Evolutionary conservation across 30 jellyfish, hydroid and myxozoan genomes (phyloP).

Genomic region (Hydractinia echinata): DNA sequence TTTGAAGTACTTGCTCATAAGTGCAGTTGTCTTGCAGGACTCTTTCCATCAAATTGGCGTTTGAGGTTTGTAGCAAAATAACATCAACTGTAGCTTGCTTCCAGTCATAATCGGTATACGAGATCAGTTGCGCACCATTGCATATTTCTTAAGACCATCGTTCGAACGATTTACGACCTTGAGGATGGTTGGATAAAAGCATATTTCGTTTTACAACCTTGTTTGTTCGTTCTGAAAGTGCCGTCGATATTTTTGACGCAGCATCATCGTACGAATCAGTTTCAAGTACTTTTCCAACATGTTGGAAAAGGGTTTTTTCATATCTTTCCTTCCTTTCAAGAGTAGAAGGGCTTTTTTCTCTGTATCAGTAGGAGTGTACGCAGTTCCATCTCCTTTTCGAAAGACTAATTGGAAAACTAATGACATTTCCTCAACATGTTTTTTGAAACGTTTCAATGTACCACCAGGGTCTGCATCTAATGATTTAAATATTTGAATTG

Average conservation of each 20-base stretch:
- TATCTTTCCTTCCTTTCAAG: not conserved
- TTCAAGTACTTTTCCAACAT: not conserved
- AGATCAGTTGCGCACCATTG: not conserved
- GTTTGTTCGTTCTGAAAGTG: not conserved
- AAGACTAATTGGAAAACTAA: not conserved
- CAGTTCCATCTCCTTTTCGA: not conserved
- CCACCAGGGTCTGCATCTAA: constrained; percentile 12
- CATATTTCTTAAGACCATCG: not conserved
- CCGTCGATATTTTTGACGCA: not conserved
- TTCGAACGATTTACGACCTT: not conserved
- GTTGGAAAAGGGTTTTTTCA: not conserved
- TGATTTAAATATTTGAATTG: not conserved
- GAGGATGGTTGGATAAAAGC: not conserved
- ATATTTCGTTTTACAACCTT: not conserved
- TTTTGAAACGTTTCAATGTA: not conserved
- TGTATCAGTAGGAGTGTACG: not conserved
- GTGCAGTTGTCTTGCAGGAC: not conserved
- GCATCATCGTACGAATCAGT: not conserved
- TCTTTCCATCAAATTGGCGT: not conserved
- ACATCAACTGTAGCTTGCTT: not conserved
- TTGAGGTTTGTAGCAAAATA: not conserved
- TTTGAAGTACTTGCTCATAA: too few species aligned
- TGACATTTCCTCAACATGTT: not conserved
- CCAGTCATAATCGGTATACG: not conserved
- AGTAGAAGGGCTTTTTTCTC: not conserved